Percentiles rank a stretch among this genome's conserved stretches.
Conservation (phyloP, 30 jellyfish, hydroid and myxozoan species). For the Phacellophora camtschatica region DNA sequence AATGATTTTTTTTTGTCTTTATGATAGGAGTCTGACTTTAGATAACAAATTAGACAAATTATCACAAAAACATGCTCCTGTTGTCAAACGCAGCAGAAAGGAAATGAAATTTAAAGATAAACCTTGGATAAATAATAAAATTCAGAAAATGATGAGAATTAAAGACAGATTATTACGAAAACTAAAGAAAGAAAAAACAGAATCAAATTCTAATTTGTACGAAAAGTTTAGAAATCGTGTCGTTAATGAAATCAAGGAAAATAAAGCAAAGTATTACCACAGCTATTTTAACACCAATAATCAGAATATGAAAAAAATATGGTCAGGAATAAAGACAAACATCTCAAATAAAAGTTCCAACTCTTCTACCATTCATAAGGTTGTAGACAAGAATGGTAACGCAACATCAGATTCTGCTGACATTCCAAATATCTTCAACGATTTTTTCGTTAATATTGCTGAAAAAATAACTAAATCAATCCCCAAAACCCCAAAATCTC, state of each 20-base stretch:
- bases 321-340: not conserved
- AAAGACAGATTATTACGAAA: constrained; percentile 43
- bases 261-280: not conserved
- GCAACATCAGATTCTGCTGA: not conserved
- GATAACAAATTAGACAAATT: constrained; percentile 5
- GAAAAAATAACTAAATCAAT: too few relatives aligned
- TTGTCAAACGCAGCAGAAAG: constrained; percentile 34
- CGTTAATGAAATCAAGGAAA: not conserved
- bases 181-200: constrained; percentile 14
- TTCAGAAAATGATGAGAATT: constrained; percentile 48
- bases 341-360: not conserved
- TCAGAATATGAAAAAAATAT: not conserved
- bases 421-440: not conserved
- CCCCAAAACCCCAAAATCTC: too few relatives aligned
- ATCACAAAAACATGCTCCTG: constrained; percentile 54
- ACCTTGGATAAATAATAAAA: constrained; percentile 64
- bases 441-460: not conserved
- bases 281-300: not conserved
- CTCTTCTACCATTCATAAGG: not conserved
- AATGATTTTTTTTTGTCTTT: too few relatives aligned
- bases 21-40: too few relatives aligned
- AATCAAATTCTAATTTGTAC: too few relatives aligned
- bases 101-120: constrained; percentile 48
- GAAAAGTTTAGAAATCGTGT: not conserved
- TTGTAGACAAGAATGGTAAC: not conserved